Conservation (phyloP, 2,113 vertebrate species). For the Lasiurus cinereus region DNA sequence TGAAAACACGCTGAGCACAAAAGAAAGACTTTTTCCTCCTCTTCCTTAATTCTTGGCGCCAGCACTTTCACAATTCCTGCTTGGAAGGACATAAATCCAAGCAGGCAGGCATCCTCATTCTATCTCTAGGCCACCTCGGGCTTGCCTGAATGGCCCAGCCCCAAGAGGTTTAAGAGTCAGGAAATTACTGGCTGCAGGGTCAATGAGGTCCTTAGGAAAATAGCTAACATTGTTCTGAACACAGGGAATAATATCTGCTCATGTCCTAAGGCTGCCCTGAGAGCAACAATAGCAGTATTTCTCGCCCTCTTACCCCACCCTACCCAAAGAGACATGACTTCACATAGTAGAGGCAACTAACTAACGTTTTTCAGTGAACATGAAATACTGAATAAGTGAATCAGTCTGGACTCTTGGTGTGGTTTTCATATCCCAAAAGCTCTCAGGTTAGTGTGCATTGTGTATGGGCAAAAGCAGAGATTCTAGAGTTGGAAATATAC, state of each 20-base stretch:
- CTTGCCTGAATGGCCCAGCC: slow-evolving; percentile 36
- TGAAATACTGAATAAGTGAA: background rate
- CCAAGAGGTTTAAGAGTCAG: slow-evolving; percentile 55
- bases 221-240: slow-evolving; percentile 66
- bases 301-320: background rate
- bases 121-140: background rate
- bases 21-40: slow-evolving; percentile 38
- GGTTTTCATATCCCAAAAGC: background rate
- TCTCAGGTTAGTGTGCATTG: background rate
- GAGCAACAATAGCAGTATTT: slow-evolving; percentile 27
- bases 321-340: background rate
- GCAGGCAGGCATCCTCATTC: background rate
- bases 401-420: background rate
- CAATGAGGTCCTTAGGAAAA: slow-evolving; percentile 59
- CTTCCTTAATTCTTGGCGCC: slow-evolving; percentile 49
- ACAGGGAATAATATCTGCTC: background rate
- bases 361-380: background rate
- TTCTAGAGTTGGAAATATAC: background rate
- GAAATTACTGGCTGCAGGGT: slow-evolving; percentile 68
- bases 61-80: slow-evolving; percentile 29
- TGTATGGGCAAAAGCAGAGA: background rate
- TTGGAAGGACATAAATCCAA: slow-evolving; percentile 62
- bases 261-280: background rate
- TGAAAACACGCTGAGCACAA: slow-evolving; percentile 27
- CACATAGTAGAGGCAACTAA: background rate